These are phyloP conservation scores for Zygothrica quintamaculata DNA, from an alignment of 2,888 invertebrate genomes.

Conservation along the genomic window DNA sequence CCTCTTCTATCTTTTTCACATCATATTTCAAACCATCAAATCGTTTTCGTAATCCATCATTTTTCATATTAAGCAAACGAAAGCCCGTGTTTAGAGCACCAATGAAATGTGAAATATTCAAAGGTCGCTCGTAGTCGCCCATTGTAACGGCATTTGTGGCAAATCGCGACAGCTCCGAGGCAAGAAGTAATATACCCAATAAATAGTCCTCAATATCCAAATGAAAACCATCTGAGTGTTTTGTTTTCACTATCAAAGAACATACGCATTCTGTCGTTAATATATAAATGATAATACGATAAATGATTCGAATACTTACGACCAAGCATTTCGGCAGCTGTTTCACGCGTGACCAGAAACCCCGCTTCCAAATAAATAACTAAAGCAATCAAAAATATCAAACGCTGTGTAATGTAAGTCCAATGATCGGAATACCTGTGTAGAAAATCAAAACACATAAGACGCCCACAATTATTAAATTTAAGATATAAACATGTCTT, in stretches of 20 bases:
- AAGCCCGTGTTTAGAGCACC: conserved; percentile 95
- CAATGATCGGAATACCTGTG: conserved; percentile 93
- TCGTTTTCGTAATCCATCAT: conserved; percentile 93
- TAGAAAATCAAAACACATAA: conserved; percentile 8
- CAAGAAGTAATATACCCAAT: conserved; percentile 91
- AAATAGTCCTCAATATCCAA: conserved; percentile 96
- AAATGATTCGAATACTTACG: no score
- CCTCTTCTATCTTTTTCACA: conserved; percentile 96
- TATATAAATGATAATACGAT: no score
- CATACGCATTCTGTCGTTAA: not conserved
- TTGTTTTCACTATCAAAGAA: conserved; percentile 87
- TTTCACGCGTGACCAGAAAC: conserved; percentile 89
- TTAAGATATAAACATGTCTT: conserved; percentile 37
- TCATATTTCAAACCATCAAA: conserved; percentile 96
- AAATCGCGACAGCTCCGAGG: conserved; percentile 92
- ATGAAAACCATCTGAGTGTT: conserved; percentile 91
- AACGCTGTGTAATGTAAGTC: conserved; percentile 92
- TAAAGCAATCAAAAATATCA: conserved; percentile 91
- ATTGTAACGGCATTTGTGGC: conserved; percentile 94
- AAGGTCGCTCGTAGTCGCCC: conserved; percentile 92
- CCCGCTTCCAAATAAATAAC: conserved; percentile 93
- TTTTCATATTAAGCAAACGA: conserved; percentile 94
- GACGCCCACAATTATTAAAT: conserved; percentile 19
- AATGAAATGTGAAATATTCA: conserved; percentile 94
- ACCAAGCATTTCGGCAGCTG: conserved; percentile 91